These are phyloP conservation scores for Germaria angustata DNA, from an alignment of 2,888 invertebrate species.

Conservation along the genomic window DNA sequence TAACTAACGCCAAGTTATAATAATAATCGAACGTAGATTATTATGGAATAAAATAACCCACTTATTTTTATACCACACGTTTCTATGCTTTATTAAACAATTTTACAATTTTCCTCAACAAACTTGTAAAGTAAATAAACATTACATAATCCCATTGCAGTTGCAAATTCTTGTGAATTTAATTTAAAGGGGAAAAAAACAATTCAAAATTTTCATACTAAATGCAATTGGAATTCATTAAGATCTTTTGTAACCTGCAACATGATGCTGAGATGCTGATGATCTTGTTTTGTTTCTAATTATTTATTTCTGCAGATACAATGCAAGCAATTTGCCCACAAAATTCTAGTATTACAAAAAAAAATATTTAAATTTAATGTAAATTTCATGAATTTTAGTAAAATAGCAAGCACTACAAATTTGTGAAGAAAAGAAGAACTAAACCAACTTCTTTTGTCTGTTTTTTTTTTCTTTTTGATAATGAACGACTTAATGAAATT, in stretches of 20 bases:
- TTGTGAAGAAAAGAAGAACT: neutral
- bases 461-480: neutral
- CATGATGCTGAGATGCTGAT: constrained; percentile 13
- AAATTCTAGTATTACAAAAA: constrained; percentile 37
- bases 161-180: neutral
- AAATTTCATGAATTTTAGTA: constrained; percentile 27
- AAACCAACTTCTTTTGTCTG: constrained; percentile 8
- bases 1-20: no score
- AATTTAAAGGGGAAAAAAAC: no score
- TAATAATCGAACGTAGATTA: no score
- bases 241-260: constrained; percentile 45
- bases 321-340: constrained; percentile 36
- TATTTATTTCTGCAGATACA: constrained; percentile 44
- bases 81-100: no score
- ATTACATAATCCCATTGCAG: neutral
- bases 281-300: constrained; percentile 50
- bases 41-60: no score
- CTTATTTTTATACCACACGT: no score
- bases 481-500: constrained; percentile 58
- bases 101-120: neutral
- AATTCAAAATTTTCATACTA: neutral
- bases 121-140: neutral
- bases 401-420: neutral
- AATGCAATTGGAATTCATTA: constrained; percentile 40
- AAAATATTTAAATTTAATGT: constrained; percentile 60